Evolutionary conservation across 2,888 invertebrate species (phyloP), one percentile per base, ranked within the genome.

Genomic region (Elgonia sp.): DNA sequence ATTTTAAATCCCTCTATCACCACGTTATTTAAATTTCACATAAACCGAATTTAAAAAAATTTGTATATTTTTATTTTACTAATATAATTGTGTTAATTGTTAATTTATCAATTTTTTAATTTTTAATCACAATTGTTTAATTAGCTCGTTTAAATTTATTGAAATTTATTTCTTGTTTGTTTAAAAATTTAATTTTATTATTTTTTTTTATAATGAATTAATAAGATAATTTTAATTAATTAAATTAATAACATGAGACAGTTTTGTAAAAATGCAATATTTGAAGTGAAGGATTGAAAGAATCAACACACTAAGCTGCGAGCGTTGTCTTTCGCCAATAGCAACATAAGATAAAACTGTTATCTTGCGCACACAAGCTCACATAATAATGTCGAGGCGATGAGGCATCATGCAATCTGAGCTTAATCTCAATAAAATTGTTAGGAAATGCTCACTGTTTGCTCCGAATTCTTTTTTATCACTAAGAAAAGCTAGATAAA

Each of bases 261-360:
- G 14, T 53, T 53, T 53, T 53, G 53, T 53, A 65, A 42, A 67
- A 46, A 21, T 67, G 42, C 3, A 40, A 21, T 67, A 39, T 69
- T 18, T 40, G 39, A 73, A 55, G 40, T 55, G 42, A 72, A 72
- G 82, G 69, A 83, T 76, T 67, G 57, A 39, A 83, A 83, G 67
- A 73, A 75, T 50, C 53, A 76, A 62, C 62, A 46, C 1, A 75
- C 69, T 72, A 42, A n/a, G 67, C 18, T 67, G 63, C 67, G 29
- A 46, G 37, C 69, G 55, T 69, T 46, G 80, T 75, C 67, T 80
- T 85, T 80, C 57, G 67, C 85, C 50, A 63, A 79, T 63, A 67
- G 69, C 21, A 62, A 72, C 62, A 39, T 50, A 60, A 85, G 80
- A 85, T 85, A 85, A 85, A 60, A 39, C 60, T 55, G 77, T 84